Evolutionary conservation across 2,888 invertebrate genomes (phyloP), one percentile per base, ranked within the genome.

Genomic region (Atethmia centrago): DNA sequence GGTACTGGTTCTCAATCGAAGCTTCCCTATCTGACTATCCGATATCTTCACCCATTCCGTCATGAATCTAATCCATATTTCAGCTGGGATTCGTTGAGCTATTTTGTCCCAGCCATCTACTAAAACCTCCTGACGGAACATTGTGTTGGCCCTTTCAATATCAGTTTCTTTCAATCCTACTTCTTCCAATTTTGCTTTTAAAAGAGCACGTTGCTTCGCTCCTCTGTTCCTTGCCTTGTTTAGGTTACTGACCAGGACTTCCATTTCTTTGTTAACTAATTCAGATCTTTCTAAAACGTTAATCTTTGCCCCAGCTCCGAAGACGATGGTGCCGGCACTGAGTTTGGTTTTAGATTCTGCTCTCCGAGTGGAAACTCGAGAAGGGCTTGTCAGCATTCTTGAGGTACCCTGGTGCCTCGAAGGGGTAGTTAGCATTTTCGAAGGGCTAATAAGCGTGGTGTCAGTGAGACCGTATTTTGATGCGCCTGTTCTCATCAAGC

Each of bases 21-120:
- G 88, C 86, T 97, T 97, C 12, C 97, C 97, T 2, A 97, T 96
- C 73, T 96, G 94, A 7, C 95, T 94, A 81, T 97, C 96, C 0
- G 95, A 92, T 9, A 93, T 92, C 88, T 97, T 97, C 21, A 97
- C 89, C 97, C 97, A 97, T 78, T 97, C 97, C 0, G 96, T 96
- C 95, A 97, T 96, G 87, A 96, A 97, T 83, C 97, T 94, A 51
- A 94, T 94, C 95, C 94, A 95, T 63, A 97, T 97, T 89, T 97
- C 97, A 0, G 97, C 97, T 0, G 97, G 97, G 71, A 97, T 97
- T 79, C 97, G 94, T 77, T 97, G 97, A 0, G 97, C 97, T 62
- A 97, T 93, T 36, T 94, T 95, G 86, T 97, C 97, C 88, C 96
- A 94, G 0, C 96, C 97, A 2, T 95, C 95, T 0, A 93, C 85